Evolutionary conservation across 92 coral and sea anemone species (phyloP).

Genomic region (Galaxea fascicularis): DNA sequence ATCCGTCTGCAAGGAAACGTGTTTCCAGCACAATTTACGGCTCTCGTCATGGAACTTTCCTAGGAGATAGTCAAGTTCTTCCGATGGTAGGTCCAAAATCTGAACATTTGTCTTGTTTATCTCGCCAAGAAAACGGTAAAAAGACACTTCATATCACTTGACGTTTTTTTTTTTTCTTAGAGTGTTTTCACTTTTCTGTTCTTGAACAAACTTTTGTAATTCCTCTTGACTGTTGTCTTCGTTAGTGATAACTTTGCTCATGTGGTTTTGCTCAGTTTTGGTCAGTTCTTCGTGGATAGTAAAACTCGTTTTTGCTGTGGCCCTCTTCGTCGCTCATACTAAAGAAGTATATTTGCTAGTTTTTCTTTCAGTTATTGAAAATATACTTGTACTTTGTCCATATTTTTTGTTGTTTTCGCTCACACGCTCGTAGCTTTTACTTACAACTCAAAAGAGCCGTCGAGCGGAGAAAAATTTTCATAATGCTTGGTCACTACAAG

Average conservation of each 20-base stretch:
- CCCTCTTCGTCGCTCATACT: slow-evolving; percentile 57
- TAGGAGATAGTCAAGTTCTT: slow-evolving; percentile 57
- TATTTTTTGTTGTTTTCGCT: neutral
- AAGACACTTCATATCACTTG: slow-evolving; percentile 42
- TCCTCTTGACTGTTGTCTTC: slow-evolving; percentile 58
- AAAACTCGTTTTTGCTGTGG: slow-evolving; percentile 50
- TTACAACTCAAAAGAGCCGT: slow-evolving; percentile 5
- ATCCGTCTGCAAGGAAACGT: no score
- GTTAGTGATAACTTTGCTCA: slow-evolving; percentile 38
- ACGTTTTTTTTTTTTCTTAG: slow-evolving; percentile 34
- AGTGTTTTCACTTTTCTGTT: slow-evolving; percentile 44
- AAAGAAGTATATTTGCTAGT: slow-evolving; percentile 15
- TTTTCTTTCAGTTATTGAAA: slow-evolving; percentile 24
- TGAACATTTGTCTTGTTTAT: slow-evolving; percentile 57
- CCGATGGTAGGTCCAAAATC: slow-evolving; percentile 59
- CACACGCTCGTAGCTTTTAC: neutral
- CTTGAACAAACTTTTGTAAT: slow-evolving; percentile 35
- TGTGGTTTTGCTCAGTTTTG: slow-evolving; percentile 43
- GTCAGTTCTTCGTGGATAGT: slow-evolving; percentile 51
- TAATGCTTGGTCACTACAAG: neutral
- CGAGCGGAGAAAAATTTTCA: neutral
- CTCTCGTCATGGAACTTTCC: slow-evolving; percentile 43
- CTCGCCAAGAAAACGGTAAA: slow-evolving; percentile 55
- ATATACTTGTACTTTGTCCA: neutral
- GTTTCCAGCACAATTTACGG: no score